Conservation (phyloP, 2,888 invertebrate genomes). For the Neoascia interrupta region DNA sequence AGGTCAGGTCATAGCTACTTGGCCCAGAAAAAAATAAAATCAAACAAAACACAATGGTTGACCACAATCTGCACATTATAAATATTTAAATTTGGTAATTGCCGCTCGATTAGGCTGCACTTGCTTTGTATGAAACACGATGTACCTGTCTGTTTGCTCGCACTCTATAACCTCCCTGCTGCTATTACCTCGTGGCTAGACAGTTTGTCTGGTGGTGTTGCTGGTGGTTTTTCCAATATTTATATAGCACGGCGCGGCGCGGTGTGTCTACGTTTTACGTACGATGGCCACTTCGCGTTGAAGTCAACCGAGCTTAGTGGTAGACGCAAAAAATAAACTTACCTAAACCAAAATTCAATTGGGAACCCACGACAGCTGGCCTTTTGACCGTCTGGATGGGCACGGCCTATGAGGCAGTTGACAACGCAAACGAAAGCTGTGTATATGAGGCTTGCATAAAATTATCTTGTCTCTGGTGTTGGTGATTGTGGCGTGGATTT, state of each 20-base stretch:
- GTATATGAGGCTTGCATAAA: slow-evolving; percentile 78
- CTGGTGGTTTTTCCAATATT: slow-evolving; percentile 59
- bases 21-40: too few species aligned
- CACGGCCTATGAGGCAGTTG: slow-evolving; percentile 56
- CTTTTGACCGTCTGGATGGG: slow-evolving; percentile 24
- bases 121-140: background rate
- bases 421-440: slow-evolving; percentile 60
- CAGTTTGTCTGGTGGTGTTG: slow-evolving; percentile 67
- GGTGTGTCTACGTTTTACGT: too few species aligned
- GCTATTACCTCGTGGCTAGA: slow-evolving; percentile 51
- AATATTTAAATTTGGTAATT: slow-evolving; percentile 69
- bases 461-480: slow-evolving; percentile 75
- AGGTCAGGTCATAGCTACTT: background rate
- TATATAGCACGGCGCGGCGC: slow-evolving; percentile 19
- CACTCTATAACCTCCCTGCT: background rate
- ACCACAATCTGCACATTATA: slow-evolving; percentile 58
- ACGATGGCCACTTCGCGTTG: slow-evolving; percentile 50
- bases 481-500: slow-evolving; percentile 76
- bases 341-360: too few species aligned
- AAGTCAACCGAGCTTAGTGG: slow-evolving; percentile 49
- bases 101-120: slow-evolving; percentile 59
- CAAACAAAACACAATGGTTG: too few species aligned
- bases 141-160: slow-evolving; percentile 12
- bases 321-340: background rate
- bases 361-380: slow-evolving; percentile 25